These are phyloP conservation scores for Hypsopygia costalis DNA, from an alignment of 2,888 invertebrate species.

Conservation along the genomic window DNA sequence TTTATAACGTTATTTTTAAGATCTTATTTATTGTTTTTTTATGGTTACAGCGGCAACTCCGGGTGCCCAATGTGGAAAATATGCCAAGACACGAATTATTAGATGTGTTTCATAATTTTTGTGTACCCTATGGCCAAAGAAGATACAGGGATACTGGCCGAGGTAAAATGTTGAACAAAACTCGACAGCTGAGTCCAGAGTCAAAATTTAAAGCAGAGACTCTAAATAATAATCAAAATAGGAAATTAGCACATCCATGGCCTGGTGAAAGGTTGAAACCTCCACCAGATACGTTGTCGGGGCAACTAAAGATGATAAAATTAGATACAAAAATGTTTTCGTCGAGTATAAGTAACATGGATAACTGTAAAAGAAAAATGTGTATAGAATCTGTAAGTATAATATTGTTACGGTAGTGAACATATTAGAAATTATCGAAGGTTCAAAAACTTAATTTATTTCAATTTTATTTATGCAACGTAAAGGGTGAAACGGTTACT, in stretches of 20 bases:
- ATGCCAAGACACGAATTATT: conserved; percentile 59
- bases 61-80: conserved; percentile 42
- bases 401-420: not conserved
- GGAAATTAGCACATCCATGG: conserved; percentile 26
- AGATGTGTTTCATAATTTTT: conserved; percentile 63
- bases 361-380: conserved; percentile 53
- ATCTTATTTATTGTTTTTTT: too few species aligned
- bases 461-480: too few species aligned
- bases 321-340: conserved; percentile 36
- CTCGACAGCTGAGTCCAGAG: conserved; percentile 48
- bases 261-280: conserved; percentile 48
- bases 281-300: conserved; percentile 54
- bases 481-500: too few species aligned
- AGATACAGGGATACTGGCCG: conserved; percentile 62
- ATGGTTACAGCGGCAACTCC: conserved; percentile 57
- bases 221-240: conserved; percentile 22
- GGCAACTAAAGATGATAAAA: conserved; percentile 63
- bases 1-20: too few species aligned
- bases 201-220: conserved; percentile 22
- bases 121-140: conserved; percentile 69
- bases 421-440: conserved; percentile 1
- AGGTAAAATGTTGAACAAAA: conserved; percentile 57
- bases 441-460: too few species aligned
- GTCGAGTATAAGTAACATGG: conserved; percentile 20
- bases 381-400: conserved; percentile 51